phyloP scores from a whole-genome alignment of 2,888 invertebrate species.

The Eristalis intricaria region DNA sequence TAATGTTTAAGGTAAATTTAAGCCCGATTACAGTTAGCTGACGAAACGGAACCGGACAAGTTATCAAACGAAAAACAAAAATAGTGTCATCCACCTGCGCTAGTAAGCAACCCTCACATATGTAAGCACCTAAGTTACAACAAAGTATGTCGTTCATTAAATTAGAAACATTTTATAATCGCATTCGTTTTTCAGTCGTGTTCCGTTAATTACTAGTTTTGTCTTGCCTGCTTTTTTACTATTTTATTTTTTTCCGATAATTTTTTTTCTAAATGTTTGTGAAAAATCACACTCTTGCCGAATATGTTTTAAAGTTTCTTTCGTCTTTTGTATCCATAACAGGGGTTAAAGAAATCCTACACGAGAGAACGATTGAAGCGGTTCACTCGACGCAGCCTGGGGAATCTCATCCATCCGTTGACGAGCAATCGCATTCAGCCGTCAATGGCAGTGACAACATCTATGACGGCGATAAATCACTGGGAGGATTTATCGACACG shows the following conservation, averaged over 20 bases:
- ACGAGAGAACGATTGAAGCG: conserved; percentile 78
- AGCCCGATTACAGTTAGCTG: neutral
- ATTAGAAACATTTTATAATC: conserved; percentile 19
- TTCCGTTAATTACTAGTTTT: conserved; percentile 48
- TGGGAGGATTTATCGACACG: conserved; percentile 60
- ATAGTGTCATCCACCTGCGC: neutral
- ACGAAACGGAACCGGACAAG: neutral
- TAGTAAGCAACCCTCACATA: conserved; percentile 12
- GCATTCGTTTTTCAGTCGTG: conserved; percentile 52
- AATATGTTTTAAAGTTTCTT: neutral
- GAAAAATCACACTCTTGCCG: neutral
- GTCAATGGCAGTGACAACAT: conserved; percentile 47
- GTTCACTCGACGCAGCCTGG: conserved; percentile 77
- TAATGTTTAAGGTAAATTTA: neutral
- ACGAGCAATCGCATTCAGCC: conserved; percentile 73
- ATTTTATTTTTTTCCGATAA: conserved; percentile 52
- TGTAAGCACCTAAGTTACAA: conserved; percentile 40
- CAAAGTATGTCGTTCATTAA: conserved; percentile 31
- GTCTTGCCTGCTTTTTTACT: conserved; percentile 66
- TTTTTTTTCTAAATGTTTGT: neutral
- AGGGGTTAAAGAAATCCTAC: conserved; percentile 77
- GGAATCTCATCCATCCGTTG: conserved; percentile 75
- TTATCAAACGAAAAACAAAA: neutral
- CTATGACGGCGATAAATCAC: conserved; percentile 72
- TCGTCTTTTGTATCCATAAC: neutral